These are phyloP conservation scores for Sander vitreus DNA, from an alignment of 2,113 vertebrate species.

Conservation along the genomic window DNA sequence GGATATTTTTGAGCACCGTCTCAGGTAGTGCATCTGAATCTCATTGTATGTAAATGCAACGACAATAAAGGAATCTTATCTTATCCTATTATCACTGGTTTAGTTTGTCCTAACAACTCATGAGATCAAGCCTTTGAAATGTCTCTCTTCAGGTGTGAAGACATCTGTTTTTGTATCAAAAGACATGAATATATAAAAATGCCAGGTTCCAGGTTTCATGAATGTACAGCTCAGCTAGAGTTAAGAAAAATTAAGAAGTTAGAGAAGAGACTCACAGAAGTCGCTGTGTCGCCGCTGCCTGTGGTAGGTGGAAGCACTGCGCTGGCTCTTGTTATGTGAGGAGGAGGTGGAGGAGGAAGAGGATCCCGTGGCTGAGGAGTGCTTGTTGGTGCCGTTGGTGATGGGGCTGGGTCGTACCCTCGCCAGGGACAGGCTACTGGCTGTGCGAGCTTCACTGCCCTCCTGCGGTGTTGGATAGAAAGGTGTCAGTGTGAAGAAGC, in stretches of 20 bases:
- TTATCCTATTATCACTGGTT: too few relatives aligned
- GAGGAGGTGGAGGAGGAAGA: slow-evolving; percentile 85
- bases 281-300: slow-evolving; percentile 94
- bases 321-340: slow-evolving; percentile 91
- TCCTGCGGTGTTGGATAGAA: slow-evolving; percentile 64
- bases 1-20: too few relatives aligned
- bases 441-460: slow-evolving; percentile 84
- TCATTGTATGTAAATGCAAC: too few relatives aligned
- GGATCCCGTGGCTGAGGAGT: slow-evolving; percentile 82
- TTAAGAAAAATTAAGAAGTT: not conserved
- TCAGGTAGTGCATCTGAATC: too few relatives aligned
- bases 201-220: not conserved
- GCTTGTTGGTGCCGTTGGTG: slow-evolving; percentile 90
- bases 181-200: too few relatives aligned
- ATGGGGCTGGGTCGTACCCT: slow-evolving; percentile 90
- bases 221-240: not conserved
- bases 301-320: slow-evolving; percentile 91
- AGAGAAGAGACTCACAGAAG: slow-evolving; percentile 89
- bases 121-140: not conserved
- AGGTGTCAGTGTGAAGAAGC: too few relatives aligned
- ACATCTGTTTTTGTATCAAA: too few relatives aligned
- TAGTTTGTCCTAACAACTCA: not conserved
- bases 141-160: not conserved
- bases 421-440: slow-evolving; percentile 90
- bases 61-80: too few relatives aligned